A percentile compares a stretch with the other conserved stretches of the same genome.
Evolutionary conservation across 2,797 vertebrate species (phyloP).

Genomic region (Trematomus bernacchii): DNA sequence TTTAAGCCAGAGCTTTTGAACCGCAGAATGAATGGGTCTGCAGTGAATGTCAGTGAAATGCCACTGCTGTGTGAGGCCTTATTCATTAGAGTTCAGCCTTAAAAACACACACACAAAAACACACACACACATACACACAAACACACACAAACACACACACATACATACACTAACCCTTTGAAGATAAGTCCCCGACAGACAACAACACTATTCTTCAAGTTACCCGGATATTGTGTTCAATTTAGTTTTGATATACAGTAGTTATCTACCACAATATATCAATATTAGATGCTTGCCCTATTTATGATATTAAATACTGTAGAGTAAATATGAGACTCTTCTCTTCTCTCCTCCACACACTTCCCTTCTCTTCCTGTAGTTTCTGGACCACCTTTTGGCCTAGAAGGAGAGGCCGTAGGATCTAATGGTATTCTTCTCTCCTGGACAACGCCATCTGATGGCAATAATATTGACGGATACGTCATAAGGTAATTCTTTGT

Average conservation of each 20-base stretch:
- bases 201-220: conserved; percentile 44
- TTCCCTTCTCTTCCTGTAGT: conserved; percentile 38
- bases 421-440: conserved; percentile 95
- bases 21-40: conserved; percentile 73
- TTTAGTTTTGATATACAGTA: not conserved
- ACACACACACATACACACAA: conserved; percentile 22
- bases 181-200: conserved; percentile 29
- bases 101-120: conserved; percentile 35
- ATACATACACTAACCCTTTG: not conserved
- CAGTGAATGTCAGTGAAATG: conserved; percentile 82
- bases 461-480: conserved; percentile 86
- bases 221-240: not conserved
- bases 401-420: conserved; percentile 93
- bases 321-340: not conserved
- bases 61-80: conserved; percentile 78
- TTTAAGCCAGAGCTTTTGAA: conserved; percentile 77
- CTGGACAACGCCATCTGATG: conserved; percentile 87
- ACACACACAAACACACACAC: conserved; percentile 20
- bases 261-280: conserved; percentile 9
- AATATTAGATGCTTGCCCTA: not conserved
- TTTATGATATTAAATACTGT: not conserved
- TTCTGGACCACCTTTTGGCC: conserved; percentile 85
- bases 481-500: conserved; percentile 84
- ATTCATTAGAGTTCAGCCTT: conserved; percentile 72
- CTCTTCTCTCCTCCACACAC: conserved; percentile 6